Base-by-base conservation (phyloP, 92 coral and sea anemone genomes). In the Heteractis magnifica region DNA sequence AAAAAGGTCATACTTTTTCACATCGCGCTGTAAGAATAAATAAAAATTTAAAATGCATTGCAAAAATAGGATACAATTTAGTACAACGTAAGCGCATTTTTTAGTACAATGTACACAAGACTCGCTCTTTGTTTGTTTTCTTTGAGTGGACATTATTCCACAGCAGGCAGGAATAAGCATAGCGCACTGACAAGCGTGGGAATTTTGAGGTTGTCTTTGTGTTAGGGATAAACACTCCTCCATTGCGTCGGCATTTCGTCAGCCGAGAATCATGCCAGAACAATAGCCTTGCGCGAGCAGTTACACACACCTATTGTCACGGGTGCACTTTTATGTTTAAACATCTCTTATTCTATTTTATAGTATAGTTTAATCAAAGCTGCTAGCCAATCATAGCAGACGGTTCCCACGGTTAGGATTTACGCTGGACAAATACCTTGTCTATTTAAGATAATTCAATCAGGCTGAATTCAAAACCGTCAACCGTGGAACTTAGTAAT, bases 341-440 rank as follows among this genome's bases (percentile, higher is more conserved):
- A 91, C 94, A 91, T 53, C 82, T 77, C 83, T 70, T 62, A 52
- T 72, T 34, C 84, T 84, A 81, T 92, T 92, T 90, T 92, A 16
- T 65, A 34, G 82, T 86, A 82, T 78, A 84, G 82, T 81, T 83
- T 89, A 73, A 74, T 72, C 72, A 7, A 60, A 44, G 16, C 51
- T 44, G 52, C 76, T 82, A 19, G 55, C 97, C 97, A 93, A 93
- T 93, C 72, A 81, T 73, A 68, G 62, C 4, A 34, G 60, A 41
- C 91, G 21, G 97, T 93, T 93, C 97, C 97, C 97, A 93, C 97
- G 97, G 97, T 85, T 71, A 72, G 80, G 87, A 79, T 68, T 86
- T 86, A 86, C 79, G 59, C 21, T 34, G 34, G 48, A 93, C 91
- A 93, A 91, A 77, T 80, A 83, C 84, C 70, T 75, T 88, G 94